Percentiles rank a stretch among this genome's conserved stretches.
Evolutionary conservation across 2,888 invertebrate species (phyloP).

Genomic region (Drosophila quinaria): DNA sequence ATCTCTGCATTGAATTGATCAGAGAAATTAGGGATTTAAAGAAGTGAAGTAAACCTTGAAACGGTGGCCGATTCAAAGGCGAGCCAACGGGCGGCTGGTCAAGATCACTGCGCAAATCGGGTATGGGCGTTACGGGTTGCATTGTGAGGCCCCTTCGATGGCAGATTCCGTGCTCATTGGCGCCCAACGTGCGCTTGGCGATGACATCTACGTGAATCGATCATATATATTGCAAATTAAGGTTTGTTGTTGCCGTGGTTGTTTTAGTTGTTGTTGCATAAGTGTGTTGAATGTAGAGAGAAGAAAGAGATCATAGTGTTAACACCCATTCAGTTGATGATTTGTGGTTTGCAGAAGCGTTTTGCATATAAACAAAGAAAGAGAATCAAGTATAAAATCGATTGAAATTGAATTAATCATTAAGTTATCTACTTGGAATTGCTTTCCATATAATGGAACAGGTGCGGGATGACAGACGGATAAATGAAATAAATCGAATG

Average conservation of each 20-base stretch:
- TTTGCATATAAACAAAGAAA: conserved; percentile 74
- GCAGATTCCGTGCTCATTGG: conserved; percentile 94
- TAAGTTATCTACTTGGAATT: conserved; percentile 39
- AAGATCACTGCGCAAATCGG: conserved; percentile 90
- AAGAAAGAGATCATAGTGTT: conserved; percentile 53
- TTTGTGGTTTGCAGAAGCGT: conserved; percentile 63
- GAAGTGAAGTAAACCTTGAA: conserved; percentile 83
- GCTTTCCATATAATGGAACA: conserved; percentile 31
- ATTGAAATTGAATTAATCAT: conserved; percentile 33
- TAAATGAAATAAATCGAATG: conserved; percentile 33
- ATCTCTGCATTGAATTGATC: conserved; percentile 4
- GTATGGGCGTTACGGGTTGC: conserved; percentile 93
- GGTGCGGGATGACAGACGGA: conserved; percentile 34
- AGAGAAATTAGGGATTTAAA: conserved; percentile 19
- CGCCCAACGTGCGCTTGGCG: conserved; percentile 84
- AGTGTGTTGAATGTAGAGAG: conserved; percentile 41
- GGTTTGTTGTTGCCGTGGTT: conserved; percentile 35
- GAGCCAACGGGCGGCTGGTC: conserved; percentile 84
- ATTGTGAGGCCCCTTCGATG: conserved; percentile 94
- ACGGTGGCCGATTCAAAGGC: conserved; percentile 85
- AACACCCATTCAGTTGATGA: conserved; percentile 60
- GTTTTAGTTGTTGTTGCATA: conserved; percentile 43
- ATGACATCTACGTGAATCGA: conserved; percentile 76
- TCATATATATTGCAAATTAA: conserved; percentile 28
- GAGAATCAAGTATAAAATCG: conserved; percentile 56